Base-by-base conservation (phyloP, 2,113 vertebrate genomes). In the Phrynocephalus versicolor region DNA sequence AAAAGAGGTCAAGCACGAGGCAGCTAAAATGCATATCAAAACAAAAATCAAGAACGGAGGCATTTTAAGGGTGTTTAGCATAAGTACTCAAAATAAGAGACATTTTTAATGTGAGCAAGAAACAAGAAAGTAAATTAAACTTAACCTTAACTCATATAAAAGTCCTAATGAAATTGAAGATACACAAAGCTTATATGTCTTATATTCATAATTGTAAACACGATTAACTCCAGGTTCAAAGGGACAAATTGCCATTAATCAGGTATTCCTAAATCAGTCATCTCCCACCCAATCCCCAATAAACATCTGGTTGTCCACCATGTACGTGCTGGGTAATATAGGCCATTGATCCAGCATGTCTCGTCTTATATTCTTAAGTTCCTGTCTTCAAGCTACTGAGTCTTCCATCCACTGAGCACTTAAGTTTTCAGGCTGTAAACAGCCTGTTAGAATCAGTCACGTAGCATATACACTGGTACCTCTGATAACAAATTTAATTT, bases 361-460 rank as follows among this genome's bases (percentile, higher is more conserved):
- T 73, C 71, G 19, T 73, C 18, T 73, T 6, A 70, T 23, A 7
- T 72, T 37, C 70, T 67, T 33, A 57, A 70, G 30, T 37, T 70
- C 55, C 65, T 70, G 39, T 75, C 39, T 45, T 23, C 60, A 83
- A 74, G 58, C 62, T 37, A 83, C 30, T 39, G 13, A 64, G 41
- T 37, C 75, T 83, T 83, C 71, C 74, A 64, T 65, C 39, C 60
- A 75, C 72, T 37, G 67, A 62, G 37, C 67, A 55, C 18, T 67
- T 16, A 62, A 58, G 37, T 21, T 79, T 51, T 45, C 76, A 72
- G 55, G 57, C 18, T 77, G 62, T 37, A 77, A 84, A 84, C 41
- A 76, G 72, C 25, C 39, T 72, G 76, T 84, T 84, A 65, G 58
- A 51, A 75, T 76, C 82, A 76, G n/a, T 77, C 73, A 57, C 41